phyloP scores from a whole-genome alignment of 2,888 invertebrate genomes.

The Drosophila tripunctata region DNA sequence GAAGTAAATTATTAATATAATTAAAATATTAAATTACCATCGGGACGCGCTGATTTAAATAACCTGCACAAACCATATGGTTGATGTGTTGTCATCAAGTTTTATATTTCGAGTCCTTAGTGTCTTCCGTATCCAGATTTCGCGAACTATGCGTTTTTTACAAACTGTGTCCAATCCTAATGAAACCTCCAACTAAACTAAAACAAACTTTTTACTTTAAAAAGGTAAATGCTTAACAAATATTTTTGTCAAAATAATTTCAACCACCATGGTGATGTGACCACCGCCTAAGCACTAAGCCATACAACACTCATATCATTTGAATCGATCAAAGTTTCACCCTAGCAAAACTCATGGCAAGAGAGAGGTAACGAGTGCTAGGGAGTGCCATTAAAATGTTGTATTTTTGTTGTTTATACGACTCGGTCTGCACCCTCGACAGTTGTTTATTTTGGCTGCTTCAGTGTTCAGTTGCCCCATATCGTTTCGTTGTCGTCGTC shows the following conservation, averaged over 20 bases:
- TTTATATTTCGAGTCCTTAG: too few relatives aligned
- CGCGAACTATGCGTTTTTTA: too few relatives aligned
- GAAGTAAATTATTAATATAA: too few relatives aligned
- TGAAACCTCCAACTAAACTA: too few relatives aligned
- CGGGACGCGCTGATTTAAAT: too few relatives aligned
- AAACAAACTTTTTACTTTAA: too few relatives aligned
- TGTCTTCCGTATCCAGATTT: too few relatives aligned
- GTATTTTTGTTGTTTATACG: not conserved
- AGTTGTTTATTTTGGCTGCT: slow-evolving; percentile 55
- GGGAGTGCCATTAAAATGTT: slow-evolving; percentile 41
- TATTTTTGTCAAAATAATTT: not conserved
- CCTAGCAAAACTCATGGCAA: not conserved
- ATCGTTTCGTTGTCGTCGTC: slow-evolving; percentile 21
- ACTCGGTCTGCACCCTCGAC: slow-evolving; percentile 26
- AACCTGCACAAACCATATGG: too few relatives aligned
- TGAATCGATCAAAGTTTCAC: slow-evolving; percentile 11
- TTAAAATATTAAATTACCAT: too few relatives aligned
- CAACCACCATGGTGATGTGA: not conserved
- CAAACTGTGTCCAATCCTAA: too few relatives aligned
- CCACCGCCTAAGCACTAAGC: not conserved
- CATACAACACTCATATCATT: not conserved
- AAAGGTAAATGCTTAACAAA: not conserved
- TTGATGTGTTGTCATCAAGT: too few relatives aligned
- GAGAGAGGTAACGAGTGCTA: not conserved
- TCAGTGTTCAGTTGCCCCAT: slow-evolving; percentile 16